Conservation (phyloP, 2,113 vertebrate genomes). For the Laterallus jamaicensis region DNA sequence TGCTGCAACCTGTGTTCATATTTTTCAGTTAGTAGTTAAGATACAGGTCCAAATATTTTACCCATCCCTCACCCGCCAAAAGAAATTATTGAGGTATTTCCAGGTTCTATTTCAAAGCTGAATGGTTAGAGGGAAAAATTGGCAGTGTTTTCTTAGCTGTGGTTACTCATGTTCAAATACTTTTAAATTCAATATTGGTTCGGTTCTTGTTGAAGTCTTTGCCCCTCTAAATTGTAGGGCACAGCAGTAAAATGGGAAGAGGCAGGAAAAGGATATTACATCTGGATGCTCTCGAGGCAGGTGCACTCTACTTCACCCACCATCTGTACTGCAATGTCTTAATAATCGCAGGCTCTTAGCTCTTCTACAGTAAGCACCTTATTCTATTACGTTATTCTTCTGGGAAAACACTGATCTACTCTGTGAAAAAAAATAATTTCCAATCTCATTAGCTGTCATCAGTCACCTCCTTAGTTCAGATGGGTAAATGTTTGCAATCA, state of each 20-base stretch:
- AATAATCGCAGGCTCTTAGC: not conserved
- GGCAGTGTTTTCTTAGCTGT: not conserved
- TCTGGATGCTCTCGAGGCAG: not conserved
- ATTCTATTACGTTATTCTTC: not conserved
- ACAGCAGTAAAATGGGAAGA: not conserved
- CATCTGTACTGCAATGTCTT: not conserved
- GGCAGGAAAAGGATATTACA: not conserved
- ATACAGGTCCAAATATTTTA: not conserved
- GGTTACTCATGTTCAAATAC: not conserved
- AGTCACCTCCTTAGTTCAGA: not conserved
- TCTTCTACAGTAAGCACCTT: not conserved
- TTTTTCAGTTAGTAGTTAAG: not conserved
- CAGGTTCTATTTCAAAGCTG: not conserved
- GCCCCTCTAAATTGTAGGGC: not conserved
- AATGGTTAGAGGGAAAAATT: not conserved
- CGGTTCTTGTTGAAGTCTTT: not conserved
- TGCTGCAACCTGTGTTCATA: not conserved
- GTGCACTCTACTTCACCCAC: not conserved
- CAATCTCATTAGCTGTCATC: not conserved
- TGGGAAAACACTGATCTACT: not conserved
- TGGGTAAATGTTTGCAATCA: not conserved
- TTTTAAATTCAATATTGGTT: not conserved
- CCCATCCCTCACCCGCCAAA: fast-evolving
- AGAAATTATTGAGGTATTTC: not conserved
- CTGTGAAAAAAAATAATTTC: not conserved